A percentile compares a stretch with the other conserved stretches of the same genome.
phyloP scores from a whole-genome alignment of 2,113 vertebrate species.

The Eurypyga helias region DNA sequence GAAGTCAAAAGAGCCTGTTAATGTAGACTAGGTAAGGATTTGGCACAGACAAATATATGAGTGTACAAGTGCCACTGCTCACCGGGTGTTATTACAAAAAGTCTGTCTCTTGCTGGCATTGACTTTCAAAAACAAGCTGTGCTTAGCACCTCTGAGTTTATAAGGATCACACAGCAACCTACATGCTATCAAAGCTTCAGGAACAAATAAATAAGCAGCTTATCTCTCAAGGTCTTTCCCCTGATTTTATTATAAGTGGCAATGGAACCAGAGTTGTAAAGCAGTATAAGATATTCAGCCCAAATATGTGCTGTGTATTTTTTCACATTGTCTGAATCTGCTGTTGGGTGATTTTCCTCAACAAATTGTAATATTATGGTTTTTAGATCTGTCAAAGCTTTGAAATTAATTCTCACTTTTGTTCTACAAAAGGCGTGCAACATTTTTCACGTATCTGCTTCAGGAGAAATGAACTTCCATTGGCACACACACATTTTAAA shows the following conservation, averaged over 20 bases:
- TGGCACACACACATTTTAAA: background rate
- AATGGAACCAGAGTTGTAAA: constrained; percentile 59
- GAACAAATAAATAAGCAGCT: constrained; percentile 73
- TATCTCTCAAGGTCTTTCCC: constrained; percentile 71
- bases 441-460: constrained; percentile 33
- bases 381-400: constrained; percentile 20
- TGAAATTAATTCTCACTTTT: constrained; percentile 47
- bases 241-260: constrained; percentile 68
- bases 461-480: background rate
- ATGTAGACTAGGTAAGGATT: constrained; percentile 44
- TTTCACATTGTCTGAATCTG: constrained; percentile 43
- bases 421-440: background rate
- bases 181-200: constrained; percentile 65
- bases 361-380: background rate
- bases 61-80: constrained; percentile 38
- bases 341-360: background rate
- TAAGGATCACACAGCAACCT: constrained; percentile 68
- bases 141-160: constrained; percentile 70
- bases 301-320: constrained; percentile 33
- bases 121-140: constrained; percentile 72
- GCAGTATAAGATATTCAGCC: constrained; percentile 30
- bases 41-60: constrained; percentile 15
- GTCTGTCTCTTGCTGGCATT: constrained; percentile 64
- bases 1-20: constrained; percentile 29
- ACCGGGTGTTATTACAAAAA: constrained; percentile 46